Conservation (phyloP, 2,113 vertebrate genomes). For the Trochalopteron elliotii region DNA sequence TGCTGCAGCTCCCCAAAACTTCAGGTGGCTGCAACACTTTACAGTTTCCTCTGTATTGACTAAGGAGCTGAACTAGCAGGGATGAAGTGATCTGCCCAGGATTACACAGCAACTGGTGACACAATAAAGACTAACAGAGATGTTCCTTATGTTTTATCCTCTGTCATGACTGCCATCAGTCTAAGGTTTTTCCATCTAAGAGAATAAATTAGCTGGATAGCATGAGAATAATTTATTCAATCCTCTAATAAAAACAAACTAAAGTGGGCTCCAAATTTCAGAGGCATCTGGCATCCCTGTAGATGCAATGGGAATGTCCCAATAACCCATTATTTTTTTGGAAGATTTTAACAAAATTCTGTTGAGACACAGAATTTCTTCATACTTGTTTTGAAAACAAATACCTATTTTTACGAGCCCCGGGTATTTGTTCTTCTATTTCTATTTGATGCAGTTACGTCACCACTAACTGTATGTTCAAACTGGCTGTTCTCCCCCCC, state of each 20-base stretch:
- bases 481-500: not conserved
- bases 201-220: not conserved
- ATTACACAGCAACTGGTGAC: not conserved
- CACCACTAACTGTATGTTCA: not conserved
- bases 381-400: not conserved
- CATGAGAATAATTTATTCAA: not conserved
- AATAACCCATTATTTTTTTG: not conserved
- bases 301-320: not conserved
- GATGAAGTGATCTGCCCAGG: not conserved
- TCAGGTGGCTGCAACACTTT: not conserved
- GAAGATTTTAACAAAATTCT: not conserved
- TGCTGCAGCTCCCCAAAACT: not conserved
- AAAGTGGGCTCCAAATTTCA: not conserved
- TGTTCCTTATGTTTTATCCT: accelerated
- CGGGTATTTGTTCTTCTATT: not conserved
- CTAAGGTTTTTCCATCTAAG: not conserved
- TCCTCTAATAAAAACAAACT: not conserved
- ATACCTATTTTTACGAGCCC: not conserved
- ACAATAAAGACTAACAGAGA: not conserved
- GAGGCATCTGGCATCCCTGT: not conserved
- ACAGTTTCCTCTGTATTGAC: not conserved
- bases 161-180: not conserved
- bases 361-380: not conserved
- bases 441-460: not conserved
- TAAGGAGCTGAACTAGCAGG: not conserved